phyloP scores from a whole-genome alignment of 2,888 invertebrate species.

The Lagria hirta region DNA sequence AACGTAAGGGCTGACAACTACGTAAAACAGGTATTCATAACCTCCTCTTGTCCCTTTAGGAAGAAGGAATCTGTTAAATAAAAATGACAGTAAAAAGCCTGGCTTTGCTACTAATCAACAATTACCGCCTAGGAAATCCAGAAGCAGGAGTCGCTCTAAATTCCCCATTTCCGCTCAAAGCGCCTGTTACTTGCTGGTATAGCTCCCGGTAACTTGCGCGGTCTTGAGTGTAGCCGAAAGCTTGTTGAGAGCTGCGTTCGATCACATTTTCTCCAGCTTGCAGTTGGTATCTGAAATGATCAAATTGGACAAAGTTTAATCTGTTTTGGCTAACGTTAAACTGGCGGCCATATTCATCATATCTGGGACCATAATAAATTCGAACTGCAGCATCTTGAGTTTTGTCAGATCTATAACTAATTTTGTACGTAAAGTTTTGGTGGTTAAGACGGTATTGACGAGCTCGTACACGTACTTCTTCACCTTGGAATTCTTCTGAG shows the following conservation, averaged over 20 bases:
- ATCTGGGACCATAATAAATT: conserved; percentile 65
- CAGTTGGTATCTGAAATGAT: conserved; percentile 62
- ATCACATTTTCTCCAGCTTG: conserved; percentile 67
- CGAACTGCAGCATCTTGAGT: conserved; percentile 61
- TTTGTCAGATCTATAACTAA: conserved; percentile 63
- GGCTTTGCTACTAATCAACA: neutral
- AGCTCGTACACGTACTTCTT: conserved; percentile 57
- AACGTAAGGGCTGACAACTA: conserved; percentile 55
- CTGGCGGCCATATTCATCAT: conserved; percentile 58
- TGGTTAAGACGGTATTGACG: conserved; percentile 72
- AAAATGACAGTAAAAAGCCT: conserved; percentile 2
- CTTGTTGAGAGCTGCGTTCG: conserved; percentile 67
- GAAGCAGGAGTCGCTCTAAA: too few relatives aligned
- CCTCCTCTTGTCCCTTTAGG: conserved; percentile 71
- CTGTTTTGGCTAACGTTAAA: conserved; percentile 59
- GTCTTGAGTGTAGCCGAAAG: conserved; percentile 64
- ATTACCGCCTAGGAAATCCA: conserved; percentile 60
- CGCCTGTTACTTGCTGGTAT: conserved; percentile 63
- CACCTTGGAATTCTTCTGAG: conserved; percentile 54
- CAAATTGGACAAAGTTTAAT: conserved; percentile 63
- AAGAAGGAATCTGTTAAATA: conserved; percentile 60
- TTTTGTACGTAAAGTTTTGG: conserved; percentile 64
- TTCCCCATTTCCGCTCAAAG: conserved; percentile 52
- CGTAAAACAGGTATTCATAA: conserved; percentile 58
- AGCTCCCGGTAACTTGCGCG: conserved; percentile 65